Percentiles rank a stretch among this genome's conserved stretches.
Conservation (phyloP, 2,113 vertebrate species). For the Pseudorasbora parva region DNA sequence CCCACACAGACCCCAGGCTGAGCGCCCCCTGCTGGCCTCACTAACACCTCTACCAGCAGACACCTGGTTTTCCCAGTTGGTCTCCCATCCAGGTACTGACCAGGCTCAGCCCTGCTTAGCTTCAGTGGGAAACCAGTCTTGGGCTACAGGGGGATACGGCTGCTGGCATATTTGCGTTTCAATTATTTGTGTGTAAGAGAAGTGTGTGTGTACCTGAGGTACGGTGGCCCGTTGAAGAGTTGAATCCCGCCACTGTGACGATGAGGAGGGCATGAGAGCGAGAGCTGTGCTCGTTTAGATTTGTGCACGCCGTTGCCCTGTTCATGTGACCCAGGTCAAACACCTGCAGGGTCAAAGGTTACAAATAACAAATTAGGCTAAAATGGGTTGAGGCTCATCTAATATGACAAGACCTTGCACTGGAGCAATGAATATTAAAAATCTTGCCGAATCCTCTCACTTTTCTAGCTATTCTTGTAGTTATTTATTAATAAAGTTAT, state of each 20-base stretch:
- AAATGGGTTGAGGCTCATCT: not conserved
- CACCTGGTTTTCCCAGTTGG: too few species aligned
- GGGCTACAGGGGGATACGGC: too few species aligned
- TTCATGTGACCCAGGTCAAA: conserved; percentile 89
- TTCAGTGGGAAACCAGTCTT: too few species aligned
- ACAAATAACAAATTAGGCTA: not conserved
- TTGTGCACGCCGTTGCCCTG: conserved; percentile 89
- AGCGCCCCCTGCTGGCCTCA: too few species aligned
- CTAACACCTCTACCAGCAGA: too few species aligned
- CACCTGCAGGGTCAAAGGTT: conserved; percentile 74
- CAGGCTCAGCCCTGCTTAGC: too few species aligned
- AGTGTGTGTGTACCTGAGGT: conserved; percentile 79
- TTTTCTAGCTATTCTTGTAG: too few species aligned
- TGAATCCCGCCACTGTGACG: conserved; percentile 82
- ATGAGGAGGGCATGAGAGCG: conserved; percentile 94
- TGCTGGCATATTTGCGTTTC: not conserved
- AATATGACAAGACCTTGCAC: not conserved
- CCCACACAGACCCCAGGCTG: too few species aligned
- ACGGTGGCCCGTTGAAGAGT: conserved; percentile 84
- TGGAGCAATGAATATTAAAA: not conserved
- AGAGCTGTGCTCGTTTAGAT: conserved; percentile 94
- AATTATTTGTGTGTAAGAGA: not conserved
- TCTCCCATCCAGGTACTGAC: too few species aligned
- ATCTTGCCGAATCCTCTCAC: not conserved
- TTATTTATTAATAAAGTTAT: too few species aligned